Evolutionary conservation across 2,888 invertebrate species (phyloP).

Genomic region (Agapetus fuscipes): DNA sequence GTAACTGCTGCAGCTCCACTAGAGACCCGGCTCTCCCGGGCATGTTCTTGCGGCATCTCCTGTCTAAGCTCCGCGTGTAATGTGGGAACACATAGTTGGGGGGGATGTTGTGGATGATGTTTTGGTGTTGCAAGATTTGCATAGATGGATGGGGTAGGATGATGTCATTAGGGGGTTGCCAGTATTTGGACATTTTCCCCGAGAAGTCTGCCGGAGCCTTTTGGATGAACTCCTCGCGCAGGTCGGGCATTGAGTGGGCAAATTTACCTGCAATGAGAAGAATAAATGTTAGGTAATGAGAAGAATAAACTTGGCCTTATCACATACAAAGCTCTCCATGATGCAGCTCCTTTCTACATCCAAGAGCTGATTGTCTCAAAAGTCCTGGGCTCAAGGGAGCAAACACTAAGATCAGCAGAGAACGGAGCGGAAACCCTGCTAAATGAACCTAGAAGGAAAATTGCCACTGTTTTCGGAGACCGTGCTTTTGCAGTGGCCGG

Average conservation of each 20-base stretch:
- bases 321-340: too few relatives aligned
- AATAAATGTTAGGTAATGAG: neutral
- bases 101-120: conserved; percentile 23
- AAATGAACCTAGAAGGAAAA: too few relatives aligned
- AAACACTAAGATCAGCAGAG: too few relatives aligned
- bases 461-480: too few relatives aligned
- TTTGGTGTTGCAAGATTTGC: conserved; percentile 38
- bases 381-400: too few relatives aligned
- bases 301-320: neutral
- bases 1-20: conserved; percentile 16
- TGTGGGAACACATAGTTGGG: conserved; percentile 19
- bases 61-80: conserved; percentile 19
- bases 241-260: conserved; percentile 41
- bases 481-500: too few relatives aligned
- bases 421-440: too few relatives aligned
- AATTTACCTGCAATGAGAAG: conserved; percentile 34
- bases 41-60: conserved; percentile 31
- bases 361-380: too few relatives aligned
- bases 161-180: conserved; percentile 35
- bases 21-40: conserved; percentile 20
- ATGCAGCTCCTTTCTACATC: too few relatives aligned
- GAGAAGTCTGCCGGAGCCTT: conserved; percentile 36
- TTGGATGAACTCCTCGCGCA: conserved; percentile 26
- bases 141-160: conserved; percentile 34
- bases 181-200: conserved; percentile 29